phyloP scores from a whole-genome alignment of 2,888 invertebrate species.

The Yponomeuta evonymella region DNA sequence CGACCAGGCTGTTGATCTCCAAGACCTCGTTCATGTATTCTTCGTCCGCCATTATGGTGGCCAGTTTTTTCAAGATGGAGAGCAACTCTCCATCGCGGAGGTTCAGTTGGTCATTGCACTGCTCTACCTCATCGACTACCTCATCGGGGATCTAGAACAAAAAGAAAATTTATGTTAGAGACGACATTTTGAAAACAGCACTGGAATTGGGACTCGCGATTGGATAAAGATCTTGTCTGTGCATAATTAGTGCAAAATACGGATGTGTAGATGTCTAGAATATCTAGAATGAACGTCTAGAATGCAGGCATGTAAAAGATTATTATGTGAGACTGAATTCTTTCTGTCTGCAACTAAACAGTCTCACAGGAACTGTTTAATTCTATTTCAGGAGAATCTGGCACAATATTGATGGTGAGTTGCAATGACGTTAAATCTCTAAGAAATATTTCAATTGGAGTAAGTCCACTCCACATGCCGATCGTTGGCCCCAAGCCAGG shows the following conservation, averaged over 20 bases:
- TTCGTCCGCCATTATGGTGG: conserved; percentile 82
- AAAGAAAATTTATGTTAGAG: conserved; percentile 6
- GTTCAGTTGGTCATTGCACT: conserved; percentile 85
- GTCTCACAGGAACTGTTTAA: no score
- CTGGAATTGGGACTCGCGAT: no score
- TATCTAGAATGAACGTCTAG: no score
- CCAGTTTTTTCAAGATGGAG: conserved; percentile 79
- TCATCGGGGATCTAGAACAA: conserved; percentile 79
- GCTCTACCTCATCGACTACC: conserved; percentile 77
- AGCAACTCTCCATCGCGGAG: conserved; percentile 80
- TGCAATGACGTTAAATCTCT: neutral
- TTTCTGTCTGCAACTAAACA: no score
- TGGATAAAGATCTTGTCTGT: no score
- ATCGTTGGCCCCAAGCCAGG: neutral
- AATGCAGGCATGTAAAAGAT: neutral
- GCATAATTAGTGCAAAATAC: no score
- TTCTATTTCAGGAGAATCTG: neutral
- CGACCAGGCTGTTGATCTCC: conserved; percentile 84
- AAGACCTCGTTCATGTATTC: conserved; percentile 85
- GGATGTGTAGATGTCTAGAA: no score
- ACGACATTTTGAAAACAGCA: neutral
- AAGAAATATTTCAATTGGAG: neutral
- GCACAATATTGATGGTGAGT: neutral
- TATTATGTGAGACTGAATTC: neutral
- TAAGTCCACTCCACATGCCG: neutral